Percentiles rank a stretch among this genome's conserved stretches.
These are phyloP conservation scores for Drosophila subsilvestris DNA, from an alignment of 2,888 invertebrate genomes.

Conservation along the genomic window DNA sequence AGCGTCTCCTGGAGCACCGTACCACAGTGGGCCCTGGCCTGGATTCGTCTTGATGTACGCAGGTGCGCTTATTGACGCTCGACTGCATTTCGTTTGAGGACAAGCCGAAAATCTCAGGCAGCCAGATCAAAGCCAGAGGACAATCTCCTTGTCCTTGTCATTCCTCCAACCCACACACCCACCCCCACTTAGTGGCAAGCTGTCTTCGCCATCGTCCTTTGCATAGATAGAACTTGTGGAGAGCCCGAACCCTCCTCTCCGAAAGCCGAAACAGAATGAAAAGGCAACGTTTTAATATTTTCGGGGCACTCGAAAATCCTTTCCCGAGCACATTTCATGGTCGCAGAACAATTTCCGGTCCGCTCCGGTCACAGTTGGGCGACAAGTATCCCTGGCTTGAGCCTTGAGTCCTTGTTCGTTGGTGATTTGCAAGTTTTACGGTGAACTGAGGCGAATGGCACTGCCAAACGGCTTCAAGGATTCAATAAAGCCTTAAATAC, in stretches of 20 bases:
- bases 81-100: slow-evolving; percentile 78
- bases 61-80: slow-evolving; percentile 83
- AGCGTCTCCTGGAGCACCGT: slow-evolving; percentile 7
- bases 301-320: slow-evolving; percentile 54
- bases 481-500: slow-evolving; percentile 15
- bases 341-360: slow-evolving; percentile 57
- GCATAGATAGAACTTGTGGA: slow-evolving; percentile 18
- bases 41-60: slow-evolving; percentile 72
- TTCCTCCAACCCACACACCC: background rate
- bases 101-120: slow-evolving; percentile 74
- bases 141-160: slow-evolving; percentile 17
- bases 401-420: slow-evolving; percentile 13
- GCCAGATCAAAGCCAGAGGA: slow-evolving; percentile 75
- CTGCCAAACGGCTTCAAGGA: background rate
- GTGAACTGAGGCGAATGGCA: slow-evolving; percentile 23
- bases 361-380: slow-evolving; percentile 74
- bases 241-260: slow-evolving; percentile 6
- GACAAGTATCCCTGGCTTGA: slow-evolving; percentile 56
- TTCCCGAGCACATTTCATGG: slow-evolving; percentile 55
- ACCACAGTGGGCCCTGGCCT: slow-evolving; percentile 7
- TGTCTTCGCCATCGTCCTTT: slow-evolving; percentile 54
- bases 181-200: slow-evolving; percentile 14
- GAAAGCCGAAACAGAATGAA: slow-evolving; percentile 54
- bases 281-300: slow-evolving; percentile 78
- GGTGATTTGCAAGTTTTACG: slow-evolving; percentile 51